Conservation (phyloP, 53 echinoderm and acorn worm genomes). For the Stichopus horrens region DNA sequence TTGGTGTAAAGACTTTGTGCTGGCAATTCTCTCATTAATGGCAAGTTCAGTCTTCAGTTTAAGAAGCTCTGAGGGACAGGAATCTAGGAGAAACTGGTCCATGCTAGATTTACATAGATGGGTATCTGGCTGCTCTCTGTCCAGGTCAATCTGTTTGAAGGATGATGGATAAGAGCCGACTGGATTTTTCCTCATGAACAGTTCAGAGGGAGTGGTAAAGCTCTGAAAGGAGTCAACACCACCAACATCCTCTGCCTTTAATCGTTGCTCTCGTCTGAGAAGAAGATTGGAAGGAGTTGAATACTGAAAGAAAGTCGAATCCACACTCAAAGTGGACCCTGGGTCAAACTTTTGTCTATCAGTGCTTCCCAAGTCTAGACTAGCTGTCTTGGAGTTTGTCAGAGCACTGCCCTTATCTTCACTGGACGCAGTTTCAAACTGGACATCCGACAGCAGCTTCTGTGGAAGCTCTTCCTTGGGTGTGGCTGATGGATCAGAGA, state of each 20-base stretch:
- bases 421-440: background rate
- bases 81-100: background rate
- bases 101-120: background rate
- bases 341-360: too few relatives aligned
- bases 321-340: background rate
- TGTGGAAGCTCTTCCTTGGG: background rate
- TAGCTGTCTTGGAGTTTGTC: too few relatives aligned
- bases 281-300: slow-evolving; percentile 39
- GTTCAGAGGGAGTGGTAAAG: slow-evolving; percentile 30
- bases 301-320: background rate
- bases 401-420: background rate
- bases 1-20: slow-evolving; percentile 1
- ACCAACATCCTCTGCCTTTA: slow-evolving; percentile 1
- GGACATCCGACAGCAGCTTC: background rate
- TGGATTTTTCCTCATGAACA: background rate
- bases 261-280: slow-evolving; percentile 1
- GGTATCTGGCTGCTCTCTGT: background rate
- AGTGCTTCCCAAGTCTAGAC: too few relatives aligned
- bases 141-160: background rate
- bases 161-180: background rate
- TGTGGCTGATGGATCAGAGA: background rate
- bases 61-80: slow-evolving; percentile 9
- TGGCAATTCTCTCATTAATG: background rate
- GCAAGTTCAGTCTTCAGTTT: slow-evolving; percentile 22
- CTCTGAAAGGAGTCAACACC: slow-evolving; percentile 39